phyloP scores from a whole-genome alignment of 2,888 invertebrate genomes.

The Cephus runcator region DNA sequence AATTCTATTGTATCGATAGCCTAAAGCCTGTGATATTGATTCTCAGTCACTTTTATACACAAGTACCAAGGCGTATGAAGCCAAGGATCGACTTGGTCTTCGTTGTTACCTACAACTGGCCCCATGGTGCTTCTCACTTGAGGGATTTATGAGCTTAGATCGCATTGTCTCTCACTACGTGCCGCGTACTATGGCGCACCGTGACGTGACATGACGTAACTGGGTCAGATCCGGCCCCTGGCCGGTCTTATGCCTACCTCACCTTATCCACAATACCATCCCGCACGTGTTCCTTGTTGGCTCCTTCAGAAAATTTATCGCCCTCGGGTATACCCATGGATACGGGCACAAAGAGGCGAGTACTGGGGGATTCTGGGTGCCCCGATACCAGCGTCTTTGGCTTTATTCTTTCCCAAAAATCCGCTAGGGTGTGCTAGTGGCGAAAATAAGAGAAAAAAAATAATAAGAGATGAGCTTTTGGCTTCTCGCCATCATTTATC shows the following conservation, averaged over 20 bases:
- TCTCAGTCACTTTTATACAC: background rate
- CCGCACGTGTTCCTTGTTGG: conserved; percentile 15
- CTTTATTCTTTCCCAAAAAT: conserved; percentile 36
- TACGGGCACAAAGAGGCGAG: conserved; percentile 39
- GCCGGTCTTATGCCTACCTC: conserved; percentile 35
- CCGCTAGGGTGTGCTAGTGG: background rate
- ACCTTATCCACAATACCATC: conserved; percentile 35
- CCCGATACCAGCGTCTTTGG: conserved; percentile 26
- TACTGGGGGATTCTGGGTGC: conserved; percentile 44
- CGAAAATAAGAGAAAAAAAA: background rate
- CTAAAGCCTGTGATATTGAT: background rate
- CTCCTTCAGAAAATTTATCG: conserved; percentile 47
- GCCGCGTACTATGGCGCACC: conserved; percentile 41
- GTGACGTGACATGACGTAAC: conserved; percentile 54
- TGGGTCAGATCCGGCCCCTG: conserved; percentile 45
- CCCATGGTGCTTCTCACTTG: conserved; percentile 36
- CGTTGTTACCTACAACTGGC: background rate
- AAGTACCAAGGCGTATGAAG: background rate
- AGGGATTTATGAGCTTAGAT: conserved; percentile 56
- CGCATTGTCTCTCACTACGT: conserved; percentile 48
- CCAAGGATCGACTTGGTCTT: background rate
- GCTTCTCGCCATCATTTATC: conserved; percentile 38
- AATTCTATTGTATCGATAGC: background rate
- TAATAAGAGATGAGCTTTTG: conserved; percentile 23
- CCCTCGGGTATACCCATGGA: conserved; percentile 38